Percentiles rank a stretch among this genome's conserved stretches.
These are phyloP conservation scores for Bombylius discolor DNA, from an alignment of 2,888 invertebrate species.

Conservation along the genomic window DNA sequence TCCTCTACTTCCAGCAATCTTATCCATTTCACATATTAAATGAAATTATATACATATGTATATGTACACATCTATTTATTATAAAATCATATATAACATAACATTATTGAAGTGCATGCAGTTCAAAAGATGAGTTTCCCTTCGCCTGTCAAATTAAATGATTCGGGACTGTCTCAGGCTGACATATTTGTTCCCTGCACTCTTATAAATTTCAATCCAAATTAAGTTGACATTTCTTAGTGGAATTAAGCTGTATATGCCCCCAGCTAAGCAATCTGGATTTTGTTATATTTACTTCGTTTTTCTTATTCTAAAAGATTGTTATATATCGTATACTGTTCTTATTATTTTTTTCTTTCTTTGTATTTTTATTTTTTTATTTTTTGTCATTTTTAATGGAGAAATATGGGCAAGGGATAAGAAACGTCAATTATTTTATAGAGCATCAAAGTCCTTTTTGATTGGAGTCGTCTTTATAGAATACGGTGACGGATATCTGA, in stretches of 20 bases:
- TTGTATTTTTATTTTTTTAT: not conserved
- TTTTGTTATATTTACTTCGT: no score
- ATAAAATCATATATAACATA: not conserved
- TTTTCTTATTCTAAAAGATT: no score
- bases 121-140: slow-evolving; percentile 1
- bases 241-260: slow-evolving; percentile 21
- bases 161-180: slow-evolving; percentile 19
- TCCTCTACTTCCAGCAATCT: no score
- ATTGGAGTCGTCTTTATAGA: not conserved
- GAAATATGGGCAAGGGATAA: slow-evolving; percentile 21
- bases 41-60: not conserved
- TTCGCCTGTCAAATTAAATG: slow-evolving; percentile 21
- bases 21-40: no score
- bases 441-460: slow-evolving; percentile 1
- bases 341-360: not conserved
- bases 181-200: slow-evolving; percentile 21
- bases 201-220: slow-evolving; percentile 23
- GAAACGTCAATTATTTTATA: slow-evolving; percentile 22
- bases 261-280: no score
- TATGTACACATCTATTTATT: not conserved
- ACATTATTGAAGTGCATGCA: not conserved
- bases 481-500: not conserved
- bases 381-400: slow-evolving; percentile 9
- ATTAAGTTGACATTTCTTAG: slow-evolving; percentile 21
- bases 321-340: no score